phyloP scores from a whole-genome alignment of 2,888 invertebrate genomes.

The Amorpha juglandis region DNA sequence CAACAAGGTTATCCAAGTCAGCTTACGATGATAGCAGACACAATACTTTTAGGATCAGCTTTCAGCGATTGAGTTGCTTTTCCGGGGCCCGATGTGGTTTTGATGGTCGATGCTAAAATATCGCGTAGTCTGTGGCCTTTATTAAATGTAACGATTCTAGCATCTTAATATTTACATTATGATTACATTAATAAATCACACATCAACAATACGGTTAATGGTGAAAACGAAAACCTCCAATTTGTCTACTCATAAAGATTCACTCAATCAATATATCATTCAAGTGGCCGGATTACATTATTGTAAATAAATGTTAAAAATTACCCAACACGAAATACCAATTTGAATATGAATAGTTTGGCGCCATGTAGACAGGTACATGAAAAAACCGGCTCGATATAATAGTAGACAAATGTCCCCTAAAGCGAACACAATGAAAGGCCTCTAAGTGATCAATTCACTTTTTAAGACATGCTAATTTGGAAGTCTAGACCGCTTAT shows the following conservation, averaged over 20 bases:
- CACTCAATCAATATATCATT: conserved; percentile 67
- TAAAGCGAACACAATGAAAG: conserved; percentile 73
- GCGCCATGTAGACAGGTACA: conserved; percentile 82
- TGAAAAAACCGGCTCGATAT: conserved; percentile 80
- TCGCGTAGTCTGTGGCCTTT: too few relatives aligned
- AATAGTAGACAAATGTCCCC: conserved; percentile 80
- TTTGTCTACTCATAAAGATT: conserved; percentile 62
- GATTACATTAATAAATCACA: too few relatives aligned
- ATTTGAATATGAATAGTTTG: conserved; percentile 83
- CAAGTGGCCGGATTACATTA: conserved; percentile 72
- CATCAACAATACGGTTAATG: conserved; percentile 54
- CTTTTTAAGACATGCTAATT: conserved; percentile 77
- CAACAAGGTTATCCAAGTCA: too few relatives aligned
- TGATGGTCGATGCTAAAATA: too few relatives aligned
- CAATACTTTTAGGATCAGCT: too few relatives aligned
- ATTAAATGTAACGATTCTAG: too few relatives aligned
- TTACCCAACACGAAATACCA: conserved; percentile 75
- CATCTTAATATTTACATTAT: neutral
- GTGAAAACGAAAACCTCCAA: conserved; percentile 55
- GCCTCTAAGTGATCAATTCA: conserved; percentile 73
- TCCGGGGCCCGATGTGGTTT: too few relatives aligned
- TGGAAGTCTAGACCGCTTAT: conserved; percentile 69
- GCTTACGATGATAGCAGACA: too few relatives aligned
- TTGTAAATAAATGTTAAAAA: conserved; percentile 77
- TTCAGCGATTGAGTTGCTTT: too few relatives aligned